phyloP scores from a whole-genome alignment of 2,797 vertebrate species.

The Emydoidea blandingii region DNA sequence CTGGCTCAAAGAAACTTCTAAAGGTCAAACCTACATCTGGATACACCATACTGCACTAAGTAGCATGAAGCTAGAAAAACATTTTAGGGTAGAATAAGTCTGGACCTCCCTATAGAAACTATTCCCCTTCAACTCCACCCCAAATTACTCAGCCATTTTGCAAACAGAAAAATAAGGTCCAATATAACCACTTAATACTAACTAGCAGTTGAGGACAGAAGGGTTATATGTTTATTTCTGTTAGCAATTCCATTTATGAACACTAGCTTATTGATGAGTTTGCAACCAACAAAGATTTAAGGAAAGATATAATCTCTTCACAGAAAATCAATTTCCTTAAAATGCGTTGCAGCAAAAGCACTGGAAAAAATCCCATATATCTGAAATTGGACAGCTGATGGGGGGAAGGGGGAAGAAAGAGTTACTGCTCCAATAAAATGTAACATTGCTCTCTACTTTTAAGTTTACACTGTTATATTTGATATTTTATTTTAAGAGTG shows the following conservation, averaged over 20 bases:
- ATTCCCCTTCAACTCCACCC: not conserved
- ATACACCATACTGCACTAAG: not conserved
- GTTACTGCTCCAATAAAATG: not conserved
- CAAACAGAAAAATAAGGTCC: not conserved
- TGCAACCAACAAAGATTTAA: not conserved
- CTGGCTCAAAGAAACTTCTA: not conserved
- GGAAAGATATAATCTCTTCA: not conserved
- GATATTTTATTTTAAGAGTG: not conserved
- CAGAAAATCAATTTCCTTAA: not conserved
- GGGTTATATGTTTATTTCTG: not conserved
- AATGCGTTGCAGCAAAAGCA: not conserved
- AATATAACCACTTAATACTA: not conserved
- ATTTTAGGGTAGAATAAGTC: not conserved
- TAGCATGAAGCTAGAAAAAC: not conserved
- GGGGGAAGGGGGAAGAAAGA: fast-evolving
- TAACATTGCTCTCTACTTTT: not conserved
- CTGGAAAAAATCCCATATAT: fast-evolving
- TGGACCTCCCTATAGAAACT: not conserved
- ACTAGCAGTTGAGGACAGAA: not conserved
- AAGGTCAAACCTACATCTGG: fast-evolving
- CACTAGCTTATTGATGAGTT: not conserved
- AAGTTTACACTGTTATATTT: not conserved
- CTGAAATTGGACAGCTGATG: not conserved
- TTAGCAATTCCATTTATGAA: not conserved
- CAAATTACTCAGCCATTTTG: not conserved